These are phyloP conservation scores for Phthorimaea operculella DNA, from an alignment of 1,140 invertebrate genomes.

Conservation along the genomic window DNA sequence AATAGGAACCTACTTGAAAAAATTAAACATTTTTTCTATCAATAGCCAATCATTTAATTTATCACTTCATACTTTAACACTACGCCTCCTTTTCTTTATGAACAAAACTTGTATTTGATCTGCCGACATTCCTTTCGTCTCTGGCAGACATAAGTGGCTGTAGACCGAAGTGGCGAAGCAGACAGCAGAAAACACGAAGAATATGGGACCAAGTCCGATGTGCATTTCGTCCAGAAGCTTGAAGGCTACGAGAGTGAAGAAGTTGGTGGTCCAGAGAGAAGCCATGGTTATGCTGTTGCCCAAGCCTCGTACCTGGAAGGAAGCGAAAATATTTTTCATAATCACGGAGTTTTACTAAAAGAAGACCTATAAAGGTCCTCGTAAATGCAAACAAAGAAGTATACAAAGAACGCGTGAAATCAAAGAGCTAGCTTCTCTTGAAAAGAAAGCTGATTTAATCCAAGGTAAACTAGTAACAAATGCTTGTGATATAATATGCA, in stretches of 20 bases:
- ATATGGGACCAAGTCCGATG: constrained; percentile 38
- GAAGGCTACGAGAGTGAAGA: constrained; percentile 47
- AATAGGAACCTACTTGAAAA: no score
- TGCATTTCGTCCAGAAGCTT: constrained; percentile 37
- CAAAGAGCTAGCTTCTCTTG: background rate
- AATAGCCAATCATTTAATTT: no score
- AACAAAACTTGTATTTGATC: constrained; percentile 46
- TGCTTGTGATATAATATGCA: background rate
- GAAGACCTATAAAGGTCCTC: background rate
- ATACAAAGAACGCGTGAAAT: background rate
- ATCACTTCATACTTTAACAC: no score
- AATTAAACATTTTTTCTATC: no score
- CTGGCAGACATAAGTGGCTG: constrained; percentile 44
- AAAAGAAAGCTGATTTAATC: background rate
- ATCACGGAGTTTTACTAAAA: background rate
- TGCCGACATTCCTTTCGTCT: constrained; percentile 48
- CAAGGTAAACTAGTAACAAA: background rate
- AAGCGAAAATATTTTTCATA: background rate
- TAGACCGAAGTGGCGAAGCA: constrained; percentile 41
- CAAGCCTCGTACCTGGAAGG: constrained; percentile 46
- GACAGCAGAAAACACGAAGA: constrained; percentile 40
- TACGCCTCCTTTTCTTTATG: constrained; percentile 21
- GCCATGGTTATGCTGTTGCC: constrained; percentile 44
- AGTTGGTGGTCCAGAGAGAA: constrained; percentile 50
- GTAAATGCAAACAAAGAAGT: background rate